Percentiles rank a stretch among this genome's conserved stretches.
Evolutionary conservation across 2,797 vertebrate genomes (phyloP).

Genomic region (Hypotaenidia philippensis): DNA sequence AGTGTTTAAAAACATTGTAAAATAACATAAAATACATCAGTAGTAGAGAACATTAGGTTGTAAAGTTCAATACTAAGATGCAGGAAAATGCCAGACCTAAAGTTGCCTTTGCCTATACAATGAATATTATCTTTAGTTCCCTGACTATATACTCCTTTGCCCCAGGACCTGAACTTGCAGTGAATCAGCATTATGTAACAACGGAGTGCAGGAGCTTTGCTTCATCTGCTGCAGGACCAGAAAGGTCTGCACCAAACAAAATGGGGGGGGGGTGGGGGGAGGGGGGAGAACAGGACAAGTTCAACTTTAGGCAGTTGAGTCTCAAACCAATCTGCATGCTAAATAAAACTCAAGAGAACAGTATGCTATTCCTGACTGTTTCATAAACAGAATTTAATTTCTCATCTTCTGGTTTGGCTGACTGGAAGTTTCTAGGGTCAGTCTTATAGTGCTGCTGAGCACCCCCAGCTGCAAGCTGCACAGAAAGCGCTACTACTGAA

Average conservation of each 20-base stretch:
- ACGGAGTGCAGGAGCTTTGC: not conserved
- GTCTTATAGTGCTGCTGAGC: not conserved
- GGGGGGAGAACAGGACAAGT: not conserved
- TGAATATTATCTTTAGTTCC: not conserved
- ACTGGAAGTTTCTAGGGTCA: not conserved
- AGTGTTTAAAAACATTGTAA: not conserved
- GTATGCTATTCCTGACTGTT: not conserved
- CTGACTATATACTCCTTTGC: not conserved
- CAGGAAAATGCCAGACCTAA: not conserved
- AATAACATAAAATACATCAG: not conserved
- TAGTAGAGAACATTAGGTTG: not conserved
- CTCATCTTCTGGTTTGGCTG: not conserved
- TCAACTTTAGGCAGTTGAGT: not conserved
- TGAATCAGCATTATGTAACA: not conserved
- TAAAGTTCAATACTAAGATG: constrained; percentile 14
- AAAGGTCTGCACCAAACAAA: not conserved
- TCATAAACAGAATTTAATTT: constrained; percentile 10
- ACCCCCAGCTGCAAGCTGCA: not conserved
- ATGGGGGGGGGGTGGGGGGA: accelerated
- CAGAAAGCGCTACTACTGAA: accelerated
- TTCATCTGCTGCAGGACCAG: not conserved
- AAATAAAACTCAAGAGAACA: not conserved
- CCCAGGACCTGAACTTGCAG: not conserved
- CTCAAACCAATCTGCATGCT: not conserved
- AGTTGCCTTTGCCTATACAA: not conserved